Evolutionary conservation across 2,797 vertebrate genomes (phyloP).

Genomic region (Acridotheres tristis): DNA sequence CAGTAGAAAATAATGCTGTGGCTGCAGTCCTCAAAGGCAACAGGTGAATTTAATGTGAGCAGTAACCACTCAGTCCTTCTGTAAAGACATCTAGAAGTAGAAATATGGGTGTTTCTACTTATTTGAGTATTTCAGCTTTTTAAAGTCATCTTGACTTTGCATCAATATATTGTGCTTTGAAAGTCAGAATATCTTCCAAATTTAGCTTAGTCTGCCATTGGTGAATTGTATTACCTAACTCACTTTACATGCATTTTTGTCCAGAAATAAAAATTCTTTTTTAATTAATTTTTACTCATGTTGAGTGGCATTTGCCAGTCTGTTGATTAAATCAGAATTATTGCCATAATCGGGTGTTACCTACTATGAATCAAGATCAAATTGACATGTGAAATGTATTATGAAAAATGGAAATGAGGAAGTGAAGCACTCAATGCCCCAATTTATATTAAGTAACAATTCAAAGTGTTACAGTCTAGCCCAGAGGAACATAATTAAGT

Average conservation of each 20-base stretch:
- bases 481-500: not conserved
- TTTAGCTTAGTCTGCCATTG: not conserved
- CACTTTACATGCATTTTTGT: not conserved
- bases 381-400: not conserved
- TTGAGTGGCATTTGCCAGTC: not conserved
- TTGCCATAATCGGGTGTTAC: not conserved
- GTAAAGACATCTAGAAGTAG: not conserved
- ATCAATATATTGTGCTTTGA: not conserved
- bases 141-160: not conserved
- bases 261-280: not conserved
- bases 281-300: not conserved
- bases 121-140: not conserved
- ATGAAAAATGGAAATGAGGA: not conserved
- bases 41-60: not conserved
- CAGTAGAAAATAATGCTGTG: not conserved
- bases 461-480: not conserved
- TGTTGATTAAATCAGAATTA: not conserved
- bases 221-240: not conserved
- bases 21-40: slow-evolving; percentile 10
- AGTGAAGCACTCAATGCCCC: not conserved
- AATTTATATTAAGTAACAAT: not conserved
- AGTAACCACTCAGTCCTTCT: not conserved
- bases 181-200: not conserved
- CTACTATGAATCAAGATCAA: not conserved
- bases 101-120: not conserved